These are phyloP conservation scores for Lacerta agilis DNA, from an alignment of 2,797 vertebrate species.

Conservation along the genomic window DNA sequence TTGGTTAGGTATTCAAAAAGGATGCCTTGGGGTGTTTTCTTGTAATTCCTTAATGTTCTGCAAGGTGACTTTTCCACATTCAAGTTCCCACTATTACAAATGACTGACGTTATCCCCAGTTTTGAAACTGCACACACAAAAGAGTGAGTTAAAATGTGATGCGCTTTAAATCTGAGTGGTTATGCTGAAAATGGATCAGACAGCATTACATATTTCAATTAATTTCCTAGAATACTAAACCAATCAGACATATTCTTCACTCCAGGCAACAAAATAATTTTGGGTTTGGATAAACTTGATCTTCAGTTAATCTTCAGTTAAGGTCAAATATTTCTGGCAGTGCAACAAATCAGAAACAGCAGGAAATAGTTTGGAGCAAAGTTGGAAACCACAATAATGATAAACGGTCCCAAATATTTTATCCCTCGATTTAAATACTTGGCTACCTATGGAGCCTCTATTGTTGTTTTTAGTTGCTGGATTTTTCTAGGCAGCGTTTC, in stretches of 20 bases:
- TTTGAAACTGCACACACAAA: not conserved
- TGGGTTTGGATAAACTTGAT: conserved; percentile 1
- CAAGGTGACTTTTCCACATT: conserved; percentile 36
- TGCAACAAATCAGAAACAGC: conserved; percentile 3
- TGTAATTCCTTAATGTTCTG: not conserved
- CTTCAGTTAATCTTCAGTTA: conserved; percentile 26
- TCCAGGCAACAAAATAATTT: conserved; percentile 11
- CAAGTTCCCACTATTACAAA: conserved; percentile 8
- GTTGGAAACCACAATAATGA: not conserved
- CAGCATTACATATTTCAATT: conserved; percentile 13
- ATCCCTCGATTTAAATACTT: conserved; percentile 27
- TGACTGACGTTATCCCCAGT: not conserved
- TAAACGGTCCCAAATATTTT: conserved; percentile 17
- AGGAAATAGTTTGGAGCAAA: conserved; percentile 25
- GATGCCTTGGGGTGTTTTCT: not conserved
- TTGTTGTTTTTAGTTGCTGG: not conserved
- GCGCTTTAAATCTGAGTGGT: not conserved
- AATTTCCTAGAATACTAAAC: conserved; percentile 7
- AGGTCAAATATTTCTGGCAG: not conserved
- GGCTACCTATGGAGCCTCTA: not conserved
- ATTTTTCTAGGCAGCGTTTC: not conserved
- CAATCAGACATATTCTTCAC: conserved; percentile 8
- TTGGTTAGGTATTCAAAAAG: conserved; percentile 23
- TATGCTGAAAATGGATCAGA: conserved; percentile 18
- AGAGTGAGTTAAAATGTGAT: conserved; percentile 8